A percentile compares a stretch with the other conserved stretches of the same genome.
Conservation (phyloP, 1,140 invertebrate genomes). For the Luehdorfia chinensis region DNA sequence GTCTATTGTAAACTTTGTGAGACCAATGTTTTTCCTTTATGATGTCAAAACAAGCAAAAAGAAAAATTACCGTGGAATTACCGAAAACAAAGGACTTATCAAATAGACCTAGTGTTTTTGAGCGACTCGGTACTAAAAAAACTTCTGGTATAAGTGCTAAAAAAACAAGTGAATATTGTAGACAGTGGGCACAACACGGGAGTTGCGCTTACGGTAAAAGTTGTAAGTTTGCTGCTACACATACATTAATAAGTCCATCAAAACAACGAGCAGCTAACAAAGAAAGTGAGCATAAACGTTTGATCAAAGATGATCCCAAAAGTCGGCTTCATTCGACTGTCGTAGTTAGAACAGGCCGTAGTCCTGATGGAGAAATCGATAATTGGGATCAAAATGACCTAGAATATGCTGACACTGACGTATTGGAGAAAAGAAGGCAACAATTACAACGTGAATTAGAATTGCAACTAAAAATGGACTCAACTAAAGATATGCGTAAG, state of each 20-base stretch:
- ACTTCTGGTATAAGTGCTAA: conserved; percentile 73
- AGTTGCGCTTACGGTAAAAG: conserved; percentile 85
- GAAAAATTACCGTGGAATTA: conserved; percentile 86
- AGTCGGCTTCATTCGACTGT: conserved; percentile 82
- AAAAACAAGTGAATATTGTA: conserved; percentile 81
- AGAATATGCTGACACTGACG: conserved; percentile 90
- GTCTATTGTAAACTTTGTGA: conserved; percentile 38
- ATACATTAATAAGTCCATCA: conserved; percentile 85
- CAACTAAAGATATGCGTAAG: conserved; percentile 78
- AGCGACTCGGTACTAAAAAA: conserved; percentile 86
- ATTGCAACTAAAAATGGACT: conserved; percentile 84
- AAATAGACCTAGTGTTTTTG: conserved; percentile 86
- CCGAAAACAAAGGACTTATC: conserved; percentile 82
- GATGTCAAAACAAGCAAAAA: conserved; percentile 88
- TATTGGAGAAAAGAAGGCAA: conserved; percentile 85
- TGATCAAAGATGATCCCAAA: conserved; percentile 80
- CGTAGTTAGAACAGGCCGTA: conserved; percentile 80
- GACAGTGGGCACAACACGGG: conserved; percentile 86
- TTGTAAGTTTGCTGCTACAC: conserved; percentile 85
- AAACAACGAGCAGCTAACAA: conserved; percentile 83
- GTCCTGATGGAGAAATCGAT: conserved; percentile 83
- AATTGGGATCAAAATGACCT: conserved; percentile 87
- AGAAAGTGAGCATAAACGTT: conserved; percentile 80
- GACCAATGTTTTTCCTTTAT: conserved; percentile 69
- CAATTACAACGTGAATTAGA: conserved; percentile 88